A percentile compares a stretch with the other conserved stretches of the same genome.
phyloP scores from a whole-genome alignment of 2,797 vertebrate species.

The Psittacula echo region DNA sequence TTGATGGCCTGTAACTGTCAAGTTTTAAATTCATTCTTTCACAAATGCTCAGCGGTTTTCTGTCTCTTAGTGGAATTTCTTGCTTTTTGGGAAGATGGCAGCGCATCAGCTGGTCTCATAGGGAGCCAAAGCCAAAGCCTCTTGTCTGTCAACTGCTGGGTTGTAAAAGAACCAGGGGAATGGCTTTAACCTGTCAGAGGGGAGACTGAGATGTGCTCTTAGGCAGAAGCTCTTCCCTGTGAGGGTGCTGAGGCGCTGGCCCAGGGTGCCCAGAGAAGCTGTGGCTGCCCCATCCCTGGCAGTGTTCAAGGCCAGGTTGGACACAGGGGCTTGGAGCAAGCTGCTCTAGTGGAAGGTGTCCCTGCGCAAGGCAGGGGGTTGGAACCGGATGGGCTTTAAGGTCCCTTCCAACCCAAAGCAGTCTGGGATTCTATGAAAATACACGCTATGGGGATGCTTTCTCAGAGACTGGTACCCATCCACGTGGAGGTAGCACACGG shows the following conservation, averaged over 20 bases:
- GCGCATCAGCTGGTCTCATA: accelerated
- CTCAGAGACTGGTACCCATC: no score
- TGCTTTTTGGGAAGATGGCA: background rate
- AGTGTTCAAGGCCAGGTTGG: no score
- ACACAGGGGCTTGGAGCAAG: no score
- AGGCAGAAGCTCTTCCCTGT: background rate
- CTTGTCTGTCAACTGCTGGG: background rate
- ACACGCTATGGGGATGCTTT: accelerated
- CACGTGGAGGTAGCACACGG: accelerated
- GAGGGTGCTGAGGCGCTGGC: background rate
- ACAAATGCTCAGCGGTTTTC: background rate
- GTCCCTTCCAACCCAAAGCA: background rate
- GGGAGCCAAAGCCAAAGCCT: background rate
- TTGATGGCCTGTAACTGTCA: background rate
- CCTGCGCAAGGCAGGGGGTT: background rate
- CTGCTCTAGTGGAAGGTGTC: background rate
- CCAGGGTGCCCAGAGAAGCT: background rate
- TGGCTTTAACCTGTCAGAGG: background rate
- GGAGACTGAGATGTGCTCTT: background rate
- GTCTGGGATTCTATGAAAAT: background rate
- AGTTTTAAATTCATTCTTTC: background rate
- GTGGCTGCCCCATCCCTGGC: no score
- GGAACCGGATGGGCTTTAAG: background rate
- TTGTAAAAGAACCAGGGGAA: background rate
- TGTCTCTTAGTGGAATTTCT: background rate